Evolutionary conservation across 2,888 invertebrate species (phyloP), one percentile per base, ranked within the genome.

Genomic region (Acrocera orbiculus): DNA sequence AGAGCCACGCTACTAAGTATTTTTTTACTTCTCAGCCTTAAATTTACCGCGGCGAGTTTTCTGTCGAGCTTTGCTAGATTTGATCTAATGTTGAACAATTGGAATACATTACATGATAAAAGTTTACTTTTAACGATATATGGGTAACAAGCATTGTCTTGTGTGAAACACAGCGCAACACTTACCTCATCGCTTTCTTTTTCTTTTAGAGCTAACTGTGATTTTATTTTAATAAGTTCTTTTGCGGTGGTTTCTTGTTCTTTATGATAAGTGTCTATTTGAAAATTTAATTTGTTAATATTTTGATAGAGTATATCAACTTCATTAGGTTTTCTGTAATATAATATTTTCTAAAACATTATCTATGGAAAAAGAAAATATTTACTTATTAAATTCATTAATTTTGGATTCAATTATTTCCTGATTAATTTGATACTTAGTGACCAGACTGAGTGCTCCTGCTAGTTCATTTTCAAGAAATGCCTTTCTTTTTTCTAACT

Each of bases 381-480:
- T 24, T 30, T 41, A 51, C 50, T 43, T 48, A 16, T 48, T 46
- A 17, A 59, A 36, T 20, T 58, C 56, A 8, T 56, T 54, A 35
- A 66, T 61, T 38, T 73, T 69, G 2, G 48, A 40, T 34, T 69
- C 67, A 0, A 74, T 44, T 25, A 60, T 58, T 36, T 68, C 68
- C 38, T 66, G 65, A 52, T 75, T 76, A 16, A 73, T 70, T 51
- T 77, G 73, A 47, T 70, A 73, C 41, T 68, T 70, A 20, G 73
- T 71, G 1, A 73, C 76, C 24, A 80, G 51, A 45, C 73, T 73
- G 27, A 79, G 54, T 0, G 78, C 72, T 58, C 77, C 76, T 19
- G 76, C 69, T 2, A 79, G 58, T 58, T 85, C 83, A 5, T 67
- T 64, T 58, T 82, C 80, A 43, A 71, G 67, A 25, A 69, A 66